Evolutionary conservation across 2,888 invertebrate species (phyloP).

Genomic region (Synergus japonicus): DNA sequence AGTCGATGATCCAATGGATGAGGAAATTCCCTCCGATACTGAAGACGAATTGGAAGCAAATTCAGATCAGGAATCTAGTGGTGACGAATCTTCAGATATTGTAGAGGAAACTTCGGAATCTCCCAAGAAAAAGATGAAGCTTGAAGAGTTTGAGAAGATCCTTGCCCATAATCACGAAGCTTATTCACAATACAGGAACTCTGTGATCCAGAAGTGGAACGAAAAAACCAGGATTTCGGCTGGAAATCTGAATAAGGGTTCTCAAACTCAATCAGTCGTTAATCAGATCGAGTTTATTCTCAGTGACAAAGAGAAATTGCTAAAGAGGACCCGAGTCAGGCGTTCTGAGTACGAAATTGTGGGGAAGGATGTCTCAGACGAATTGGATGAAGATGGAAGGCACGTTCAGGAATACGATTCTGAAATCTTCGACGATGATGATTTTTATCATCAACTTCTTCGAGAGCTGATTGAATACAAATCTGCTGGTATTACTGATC

Average conservation of each 20-base stretch:
- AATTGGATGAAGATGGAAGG: constrained; percentile 68
- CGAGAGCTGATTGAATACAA: constrained; percentile 95
- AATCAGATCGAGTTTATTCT: constrained; percentile 93
- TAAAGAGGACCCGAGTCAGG: constrained; percentile 89
- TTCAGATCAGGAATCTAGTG: constrained; percentile 44
- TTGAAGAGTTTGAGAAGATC: constrained; percentile 81
- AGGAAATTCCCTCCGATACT: constrained; percentile 84
- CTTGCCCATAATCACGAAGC: constrained; percentile 80
- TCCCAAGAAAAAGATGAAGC: constrained; percentile 51
- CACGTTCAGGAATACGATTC: constrained; percentile 82
- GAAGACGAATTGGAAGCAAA: constrained; percentile 77
- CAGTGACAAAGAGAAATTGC: constrained; percentile 86
- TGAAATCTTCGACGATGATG: constrained; percentile 97
- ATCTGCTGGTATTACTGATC: constrained; percentile 89
- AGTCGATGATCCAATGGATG: constrained; percentile 75
- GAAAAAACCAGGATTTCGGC: constrained; percentile 90
- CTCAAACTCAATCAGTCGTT: constrained; percentile 81
- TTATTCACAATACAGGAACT: constrained; percentile 85
- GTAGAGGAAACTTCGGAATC: constrained; percentile 74
- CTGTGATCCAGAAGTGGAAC: constrained; percentile 95
- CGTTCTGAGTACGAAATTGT: constrained; percentile 86
- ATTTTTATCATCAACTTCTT: constrained; percentile 96
- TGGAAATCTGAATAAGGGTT: constrained; percentile 82
- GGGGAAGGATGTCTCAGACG: constrained; percentile 78
- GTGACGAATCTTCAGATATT: constrained; percentile 80